Percentiles rank a stretch among this genome's conserved stretches.
Conservation (phyloP, 2,113 vertebrate genomes). For the Lophochroa leadbeateri region DNA sequence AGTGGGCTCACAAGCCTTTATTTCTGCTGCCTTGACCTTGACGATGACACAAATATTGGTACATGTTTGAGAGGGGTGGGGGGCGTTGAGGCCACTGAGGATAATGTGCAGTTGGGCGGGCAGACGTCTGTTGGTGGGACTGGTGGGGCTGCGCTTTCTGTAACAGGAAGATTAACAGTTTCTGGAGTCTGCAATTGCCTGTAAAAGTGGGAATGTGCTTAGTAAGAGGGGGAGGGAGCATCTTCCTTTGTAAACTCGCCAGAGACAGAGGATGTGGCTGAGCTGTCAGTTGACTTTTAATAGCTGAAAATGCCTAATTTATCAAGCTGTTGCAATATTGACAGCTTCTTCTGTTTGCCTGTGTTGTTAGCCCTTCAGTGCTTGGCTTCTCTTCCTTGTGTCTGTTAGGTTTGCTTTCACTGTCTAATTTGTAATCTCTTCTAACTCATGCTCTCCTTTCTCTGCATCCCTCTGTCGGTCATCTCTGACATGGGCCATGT, state of each 20-base stretch:
- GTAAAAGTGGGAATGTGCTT: not conserved
- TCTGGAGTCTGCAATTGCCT: not conserved
- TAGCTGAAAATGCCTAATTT: not conserved
- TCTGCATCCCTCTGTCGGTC: not conserved
- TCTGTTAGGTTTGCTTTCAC: not conserved
- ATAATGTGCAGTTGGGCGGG: fast-evolving
- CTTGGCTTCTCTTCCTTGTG: fast-evolving
- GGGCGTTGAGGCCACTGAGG: not conserved
- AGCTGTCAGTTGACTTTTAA: not conserved
- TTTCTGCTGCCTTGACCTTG: not conserved
- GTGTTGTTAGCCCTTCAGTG: not conserved
- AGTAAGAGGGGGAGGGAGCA: not conserved
- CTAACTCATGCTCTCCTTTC: not conserved
- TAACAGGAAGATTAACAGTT: not conserved
- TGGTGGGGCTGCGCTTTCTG: not conserved
- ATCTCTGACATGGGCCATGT: not conserved
- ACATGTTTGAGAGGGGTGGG: not conserved
- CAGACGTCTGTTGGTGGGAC: not conserved
- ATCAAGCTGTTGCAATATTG: not conserved
- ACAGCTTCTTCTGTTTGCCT: not conserved
- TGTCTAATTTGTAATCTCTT: not conserved
- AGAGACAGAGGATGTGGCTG: not conserved
- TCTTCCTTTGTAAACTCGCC: not conserved
- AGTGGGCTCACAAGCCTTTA: not conserved
- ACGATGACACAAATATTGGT: fast-evolving